A percentile compares a stretch with the other conserved stretches of the same genome.
phyloP scores from a whole-genome alignment of 2,888 invertebrate genomes.

The Drosophila pullipes region DNA sequence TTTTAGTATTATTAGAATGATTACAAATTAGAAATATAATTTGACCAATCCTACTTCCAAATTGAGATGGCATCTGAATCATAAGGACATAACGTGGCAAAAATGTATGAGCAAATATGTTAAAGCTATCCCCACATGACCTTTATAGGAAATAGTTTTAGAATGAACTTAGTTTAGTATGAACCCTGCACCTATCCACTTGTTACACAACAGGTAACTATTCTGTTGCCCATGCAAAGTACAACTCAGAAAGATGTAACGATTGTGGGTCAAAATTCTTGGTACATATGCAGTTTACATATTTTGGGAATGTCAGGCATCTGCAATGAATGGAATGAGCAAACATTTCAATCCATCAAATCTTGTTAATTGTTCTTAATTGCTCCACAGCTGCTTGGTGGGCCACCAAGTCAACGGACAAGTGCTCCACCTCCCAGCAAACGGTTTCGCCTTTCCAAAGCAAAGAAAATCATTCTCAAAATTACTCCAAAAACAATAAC shows the following conservation, averaged over 20 bases:
- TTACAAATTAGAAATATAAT: not conserved
- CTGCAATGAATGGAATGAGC: slow-evolving; percentile 25
- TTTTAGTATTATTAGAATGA: not conserved
- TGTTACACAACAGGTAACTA: not conserved
- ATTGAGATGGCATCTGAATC: not conserved
- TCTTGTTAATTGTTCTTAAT: slow-evolving; percentile 73
- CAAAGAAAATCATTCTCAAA: slow-evolving; percentile 46
- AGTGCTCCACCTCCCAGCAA: slow-evolving; percentile 23
- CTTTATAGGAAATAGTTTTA: not conserved
- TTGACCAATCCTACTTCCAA: not conserved
- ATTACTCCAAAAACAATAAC: slow-evolving; percentile 33
- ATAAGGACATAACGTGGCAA: not conserved
- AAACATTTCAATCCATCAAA: slow-evolving; percentile 69
- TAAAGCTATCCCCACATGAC: not conserved
- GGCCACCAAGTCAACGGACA: slow-evolving; percentile 21
- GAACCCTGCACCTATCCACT: too few species aligned
- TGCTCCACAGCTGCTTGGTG: slow-evolving; percentile 45
- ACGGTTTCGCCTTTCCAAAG: slow-evolving; percentile 39
- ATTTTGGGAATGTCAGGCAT: slow-evolving; percentile 28
- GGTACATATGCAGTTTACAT: slow-evolving; percentile 8
- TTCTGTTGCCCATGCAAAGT: too few species aligned
- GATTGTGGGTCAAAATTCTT: slow-evolving; percentile 26
- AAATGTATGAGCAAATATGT: not conserved
- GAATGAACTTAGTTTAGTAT: not conserved
- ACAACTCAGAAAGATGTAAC: slow-evolving; percentile 2